These are phyloP conservation scores for Subanguina moxae DNA, from an alignment of 1,140 invertebrate genomes.

Conservation along the genomic window DNA sequence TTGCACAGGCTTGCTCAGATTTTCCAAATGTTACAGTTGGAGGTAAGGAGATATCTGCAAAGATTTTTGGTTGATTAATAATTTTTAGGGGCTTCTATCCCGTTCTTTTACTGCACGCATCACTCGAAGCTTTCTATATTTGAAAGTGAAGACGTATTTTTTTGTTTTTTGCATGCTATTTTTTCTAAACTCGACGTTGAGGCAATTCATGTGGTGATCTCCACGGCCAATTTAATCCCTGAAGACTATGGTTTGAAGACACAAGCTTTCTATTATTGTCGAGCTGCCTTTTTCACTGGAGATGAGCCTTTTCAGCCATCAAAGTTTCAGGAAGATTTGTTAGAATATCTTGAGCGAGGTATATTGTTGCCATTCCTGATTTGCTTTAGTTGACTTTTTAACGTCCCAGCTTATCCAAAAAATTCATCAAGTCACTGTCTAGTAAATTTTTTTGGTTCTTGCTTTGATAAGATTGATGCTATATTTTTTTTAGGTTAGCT, in stretches of 20 bases:
- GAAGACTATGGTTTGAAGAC: conserved; percentile 24
- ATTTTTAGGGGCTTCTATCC: conserved; percentile 2
- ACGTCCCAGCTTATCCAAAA: not conserved
- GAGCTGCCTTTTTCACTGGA: not conserved
- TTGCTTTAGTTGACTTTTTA: not conserved
- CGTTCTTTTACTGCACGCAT: conserved; percentile 26
- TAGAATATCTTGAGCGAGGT: conserved; percentile 6
- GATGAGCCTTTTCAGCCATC: not conserved
- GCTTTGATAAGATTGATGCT: not conserved
- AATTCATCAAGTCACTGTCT: not conserved
- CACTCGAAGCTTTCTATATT: conserved; percentile 29
- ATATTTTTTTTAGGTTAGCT: conserved; percentile 5
- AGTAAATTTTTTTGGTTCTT: not conserved
- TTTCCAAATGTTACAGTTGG: not conserved
- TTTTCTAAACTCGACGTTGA: conserved; percentile 24
- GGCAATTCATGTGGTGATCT: conserved; percentile 22
- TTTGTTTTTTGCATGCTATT: conserved; percentile 21
- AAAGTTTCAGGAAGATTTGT: conserved; percentile 6
- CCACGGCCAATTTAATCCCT: conserved; percentile 18
- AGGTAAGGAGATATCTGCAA: not conserved
- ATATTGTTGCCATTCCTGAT: not conserved
- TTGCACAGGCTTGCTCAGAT: conserved; percentile 1
- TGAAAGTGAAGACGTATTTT: conserved; percentile 11
- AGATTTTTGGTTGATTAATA: not conserved
- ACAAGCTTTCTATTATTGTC: conserved; percentile 21